Percentiles rank a stretch among this genome's conserved stretches.
Conservation (phyloP, 2,797 vertebrate genomes). For the Eulemur rubriventer region DNA sequence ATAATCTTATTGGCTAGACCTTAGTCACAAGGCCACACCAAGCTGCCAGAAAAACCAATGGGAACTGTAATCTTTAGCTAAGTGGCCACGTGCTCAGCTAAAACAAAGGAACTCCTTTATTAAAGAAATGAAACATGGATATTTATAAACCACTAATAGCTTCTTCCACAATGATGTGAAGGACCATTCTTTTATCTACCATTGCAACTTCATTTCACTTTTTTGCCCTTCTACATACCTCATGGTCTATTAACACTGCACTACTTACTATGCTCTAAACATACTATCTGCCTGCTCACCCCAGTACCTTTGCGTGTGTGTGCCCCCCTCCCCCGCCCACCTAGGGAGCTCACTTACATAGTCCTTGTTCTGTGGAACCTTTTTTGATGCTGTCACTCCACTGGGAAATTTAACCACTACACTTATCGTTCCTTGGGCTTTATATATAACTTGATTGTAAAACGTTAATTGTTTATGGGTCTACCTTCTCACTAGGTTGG, state of each 20-base stretch:
- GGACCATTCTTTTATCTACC: not conserved
- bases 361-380: not conserved
- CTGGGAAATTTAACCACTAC: not conserved
- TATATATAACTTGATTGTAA: not conserved
- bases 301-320: not conserved
- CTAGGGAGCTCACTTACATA: not conserved
- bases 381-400: not conserved
- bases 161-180: not conserved
- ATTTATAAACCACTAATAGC: not conserved
- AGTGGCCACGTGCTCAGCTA: not conserved
- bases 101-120: not conserved
- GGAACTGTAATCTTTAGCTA: not conserved
- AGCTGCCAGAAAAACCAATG: not conserved
- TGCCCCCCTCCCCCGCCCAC: not conserved
- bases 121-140: not conserved
- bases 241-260: not conserved
- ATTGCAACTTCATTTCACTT: not conserved
- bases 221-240: not conserved
- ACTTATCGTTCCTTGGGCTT: not conserved
- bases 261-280: not conserved
- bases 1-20: not conserved
- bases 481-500: not conserved
- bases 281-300: not conserved
- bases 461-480: not conserved
- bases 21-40: not conserved